phyloP scores from a whole-genome alignment of 1,140 invertebrate genomes.

The Sitobion miscanthi region DNA sequence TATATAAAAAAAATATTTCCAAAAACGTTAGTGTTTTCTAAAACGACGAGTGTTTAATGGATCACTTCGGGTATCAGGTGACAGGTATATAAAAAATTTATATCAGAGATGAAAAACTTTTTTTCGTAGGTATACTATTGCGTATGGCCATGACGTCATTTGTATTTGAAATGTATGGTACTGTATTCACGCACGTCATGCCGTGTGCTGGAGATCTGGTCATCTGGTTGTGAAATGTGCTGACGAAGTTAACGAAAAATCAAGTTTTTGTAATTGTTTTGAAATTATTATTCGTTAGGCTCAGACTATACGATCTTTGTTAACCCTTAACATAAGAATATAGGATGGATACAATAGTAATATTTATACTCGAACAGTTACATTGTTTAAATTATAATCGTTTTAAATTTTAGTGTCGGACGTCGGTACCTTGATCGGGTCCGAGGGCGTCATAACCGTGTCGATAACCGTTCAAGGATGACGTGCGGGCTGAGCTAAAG shows the following conservation, averaged over 20 bases:
- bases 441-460: neutral
- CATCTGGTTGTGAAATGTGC: neutral
- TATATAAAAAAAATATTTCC: too few species aligned
- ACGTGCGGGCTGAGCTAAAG: neutral
- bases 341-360: neutral
- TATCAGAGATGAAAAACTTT: neutral
- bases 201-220: too few species aligned
- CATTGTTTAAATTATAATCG: neutral
- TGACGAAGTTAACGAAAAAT: neutral
- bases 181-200: neutral
- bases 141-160: neutral
- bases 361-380: neutral
- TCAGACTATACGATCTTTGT: neutral
- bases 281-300: neutral
- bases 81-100: neutral
- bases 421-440: neutral
- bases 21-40: too few species aligned
- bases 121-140: neutral
- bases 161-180: too few species aligned
- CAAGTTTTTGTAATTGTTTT: neutral
- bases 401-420: neutral
- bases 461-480: neutral
- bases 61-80: too few species aligned
- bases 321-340: neutral
- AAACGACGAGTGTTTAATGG: too few species aligned